Percentiles rank a stretch among this genome's conserved stretches.
phyloP scores from a whole-genome alignment of 2,113 vertebrate genomes.

The Podarcis muralis region DNA sequence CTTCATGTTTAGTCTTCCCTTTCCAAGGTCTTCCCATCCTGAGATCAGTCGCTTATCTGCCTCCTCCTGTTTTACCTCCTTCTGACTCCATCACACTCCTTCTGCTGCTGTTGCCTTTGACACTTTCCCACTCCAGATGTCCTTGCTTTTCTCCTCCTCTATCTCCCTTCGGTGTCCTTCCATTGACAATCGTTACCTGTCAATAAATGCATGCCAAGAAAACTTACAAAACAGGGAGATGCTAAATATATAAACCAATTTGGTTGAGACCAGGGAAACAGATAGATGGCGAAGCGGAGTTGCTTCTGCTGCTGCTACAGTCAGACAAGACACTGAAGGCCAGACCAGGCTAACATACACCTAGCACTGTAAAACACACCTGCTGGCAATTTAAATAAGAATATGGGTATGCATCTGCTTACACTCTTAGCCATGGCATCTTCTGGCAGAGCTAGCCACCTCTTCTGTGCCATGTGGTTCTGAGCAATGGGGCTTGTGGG shows the following conservation, averaged over 20 bases:
- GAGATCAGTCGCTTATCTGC: not conserved
- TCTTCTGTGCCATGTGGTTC: not conserved
- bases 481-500: not conserved
- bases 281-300: not conserved
- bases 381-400: not conserved
- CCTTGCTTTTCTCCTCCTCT: constrained; percentile 8
- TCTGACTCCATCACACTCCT: not conserved
- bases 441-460: not conserved
- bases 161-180: not conserved
- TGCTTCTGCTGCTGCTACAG: not conserved
- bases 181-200: not conserved
- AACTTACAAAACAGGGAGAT: not conserved
- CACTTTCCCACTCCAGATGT: not conserved
- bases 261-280: not conserved
- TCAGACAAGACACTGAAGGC: not conserved
- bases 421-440: not conserved
- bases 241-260: constrained; percentile 27
- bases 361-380: not conserved
- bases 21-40: not conserved
- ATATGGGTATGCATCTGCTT: not conserved
- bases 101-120: not conserved
- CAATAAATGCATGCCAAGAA: constrained; percentile 9
- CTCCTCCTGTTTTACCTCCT: constrained; percentile 5
- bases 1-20: constrained; percentile 5
- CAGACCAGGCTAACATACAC: not conserved